These are phyloP conservation scores for Calliphora vomitoria DNA, from an alignment of 2,888 invertebrate genomes.

Conservation along the genomic window DNA sequence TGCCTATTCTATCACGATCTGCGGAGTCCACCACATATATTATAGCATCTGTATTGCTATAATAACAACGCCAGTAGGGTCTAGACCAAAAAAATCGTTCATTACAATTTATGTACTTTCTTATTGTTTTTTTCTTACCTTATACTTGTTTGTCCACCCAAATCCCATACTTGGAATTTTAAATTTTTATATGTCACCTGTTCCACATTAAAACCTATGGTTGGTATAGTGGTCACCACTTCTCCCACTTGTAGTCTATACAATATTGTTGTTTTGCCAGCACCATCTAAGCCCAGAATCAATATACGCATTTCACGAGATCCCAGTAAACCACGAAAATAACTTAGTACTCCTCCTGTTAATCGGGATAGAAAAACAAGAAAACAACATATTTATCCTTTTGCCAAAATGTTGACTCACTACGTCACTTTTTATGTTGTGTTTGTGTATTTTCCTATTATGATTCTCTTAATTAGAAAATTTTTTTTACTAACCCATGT, in stretches of 20 bases:
- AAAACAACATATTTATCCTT: constrained; percentile 55
- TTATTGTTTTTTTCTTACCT: constrained; percentile 86
- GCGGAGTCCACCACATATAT: constrained; percentile 99
- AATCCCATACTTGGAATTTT: constrained; percentile 99
- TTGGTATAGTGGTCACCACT: constrained; percentile 99
- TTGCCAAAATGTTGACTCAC: constrained; percentile 66
- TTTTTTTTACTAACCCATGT: constrained; percentile 59
- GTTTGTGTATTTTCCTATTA: constrained; percentile 13
- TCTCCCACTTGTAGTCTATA: constrained; percentile 99
- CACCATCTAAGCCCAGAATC: constrained; percentile 98
- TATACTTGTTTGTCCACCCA: constrained; percentile 99
- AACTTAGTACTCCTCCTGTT: constrained; percentile 97
- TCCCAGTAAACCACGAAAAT: constrained; percentile 97
- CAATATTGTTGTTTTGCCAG: constrained; percentile 99
- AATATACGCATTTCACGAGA: constrained; percentile 99
- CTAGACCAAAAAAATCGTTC: constrained; percentile 85
- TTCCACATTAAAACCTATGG: constrained; percentile 99
- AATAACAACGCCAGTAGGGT: constrained; percentile 99
- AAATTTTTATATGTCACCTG: constrained; percentile 99
- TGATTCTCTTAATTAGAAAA: background rate
- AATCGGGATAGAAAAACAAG: constrained; percentile 31
- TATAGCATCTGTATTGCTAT: constrained; percentile 99
- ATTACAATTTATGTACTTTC: background rate
- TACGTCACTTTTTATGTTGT: constrained; percentile 58
- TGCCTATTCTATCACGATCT: constrained; percentile 99